Evolutionary conservation across 2,888 invertebrate genomes (phyloP), one percentile per base, ranked within the genome.

Genomic region (Heliconius erato): DNA sequence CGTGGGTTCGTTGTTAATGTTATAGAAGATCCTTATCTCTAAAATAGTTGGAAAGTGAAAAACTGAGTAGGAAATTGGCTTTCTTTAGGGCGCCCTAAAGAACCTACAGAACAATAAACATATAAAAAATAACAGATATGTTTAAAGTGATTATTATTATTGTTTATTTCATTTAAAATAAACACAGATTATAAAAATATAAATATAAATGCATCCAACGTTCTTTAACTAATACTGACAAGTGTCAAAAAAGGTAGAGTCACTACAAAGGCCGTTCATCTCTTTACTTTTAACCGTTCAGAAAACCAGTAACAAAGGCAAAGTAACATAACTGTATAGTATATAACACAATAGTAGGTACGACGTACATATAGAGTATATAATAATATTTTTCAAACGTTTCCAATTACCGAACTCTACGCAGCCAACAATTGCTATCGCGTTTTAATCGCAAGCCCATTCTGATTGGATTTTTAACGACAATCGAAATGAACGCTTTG

Each of bases 401-500:
- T 83, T 80, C 77, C 82, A 80, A 83, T 83, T 68, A 83, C 67
- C 68, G 77, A 54, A 54, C 67, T 65, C 65, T 16, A 40, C 82
- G 74, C n/a, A 65, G 40, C 78, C 69, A 81, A 78, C 84, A 81
- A 84, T 69, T 80, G 80, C 81, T 71, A 77, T 78, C 78, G 78
- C 14, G 68, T 77, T 85, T 84, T 85, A 84, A 85, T 85, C 82
- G 79, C 79, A 72, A 74, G 69, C 82, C 74, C 49, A 69, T 68
- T 81, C 82, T 85, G 85, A 86, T 86, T 86, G 86, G 85, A 83
- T 84, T 86, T 83, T 83, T 86, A 85, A 84, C 85, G 85, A 82
- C 79, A 82, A 84, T 81, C 81, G 81, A 78, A 77, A 79, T 77
- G 83, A 84, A 82, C 84, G 81, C 72, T 80, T 79, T 81, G 74